Evolutionary conservation across 1,140 invertebrate genomes (phyloP), one percentile per base, ranked within the genome.

Genomic region (Brachionus asplanchnoidis): DNA sequence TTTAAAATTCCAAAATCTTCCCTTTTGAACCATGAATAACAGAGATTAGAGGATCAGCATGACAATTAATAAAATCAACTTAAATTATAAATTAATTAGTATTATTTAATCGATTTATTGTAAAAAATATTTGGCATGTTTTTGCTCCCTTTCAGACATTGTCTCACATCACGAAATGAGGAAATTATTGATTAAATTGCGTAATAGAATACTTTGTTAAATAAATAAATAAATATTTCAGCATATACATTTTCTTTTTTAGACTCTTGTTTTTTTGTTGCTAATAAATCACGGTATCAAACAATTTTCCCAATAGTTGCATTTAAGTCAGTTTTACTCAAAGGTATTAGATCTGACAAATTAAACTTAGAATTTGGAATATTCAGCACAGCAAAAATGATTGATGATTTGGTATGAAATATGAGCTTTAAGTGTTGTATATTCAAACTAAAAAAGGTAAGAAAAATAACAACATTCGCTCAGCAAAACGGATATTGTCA

Each of bases 371-470:
- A 17, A 60, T 60, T 56, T 56, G 53, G 53, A 8, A 20, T 20
- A 60, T 60, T 60, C 17, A 60, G 20, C 20, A 9, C 53, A 60
- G 8, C 20, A 20, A 60, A 60, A 17, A 60, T 60, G 53, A 23
- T 60, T 60, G n/a, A 60, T 60, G 9, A 60, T 23, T 60, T 60
- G 53, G 20, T 60, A 20, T 60, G 23, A 70, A 40, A 70, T 23
- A 78, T 78, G 75, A 78, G 75, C 50, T 56, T 78, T 42, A 78
- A 46, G 9, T 78, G 75, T 44, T 78, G 75, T 78, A 5, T 78
- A 50, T 78, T 78, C 17, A 78, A 78, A 26, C 23, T 78, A 14
- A 78, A 78, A 78, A 78, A 78, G 46, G 75, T 78, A 42, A 42
- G 75, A 78, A n/a, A 50, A 60, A 17, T 1, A 17, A 6, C 20